Base-by-base conservation (phyloP, 2,797 vertebrate genomes). In the Lagodon rhomboides region DNA sequence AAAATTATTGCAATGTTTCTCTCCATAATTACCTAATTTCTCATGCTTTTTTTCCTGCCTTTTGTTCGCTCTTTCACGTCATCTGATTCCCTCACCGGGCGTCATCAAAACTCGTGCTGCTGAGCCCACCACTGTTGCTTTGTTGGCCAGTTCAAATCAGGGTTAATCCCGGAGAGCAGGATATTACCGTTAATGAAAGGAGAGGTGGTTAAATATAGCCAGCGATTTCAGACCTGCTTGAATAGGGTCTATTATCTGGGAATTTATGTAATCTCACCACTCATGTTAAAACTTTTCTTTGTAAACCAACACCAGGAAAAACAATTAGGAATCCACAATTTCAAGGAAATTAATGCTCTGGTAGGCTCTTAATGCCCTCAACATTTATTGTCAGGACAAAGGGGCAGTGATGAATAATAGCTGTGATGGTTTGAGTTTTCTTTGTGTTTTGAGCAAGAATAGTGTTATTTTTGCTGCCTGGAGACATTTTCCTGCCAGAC, bases 181-280 rank as follows among this genome's bases (percentile, higher is more conserved):
- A 91, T 93, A 86, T 90, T 82, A 61, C 50, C 20, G n/a, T 64
- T 56, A 83, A 84, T 82, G 68, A 87, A 87, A 66, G 64, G 68
- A 73, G 47, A 82, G 50, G 65, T 84, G 81, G 86, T 77, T 94
- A 94, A 94, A 94, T 86, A 93, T 94, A 95, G 90, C 78, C 73
- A 38, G 56, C 0, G 17, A 54, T 75, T 90, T 85, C 56, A 83
- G 64, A 74, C 62, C 46, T 53, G 46, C 47, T 58, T 93, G 86
- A 94, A 93, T 86, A 70, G 84, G 5, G n/a, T 68, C 66, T 75
- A 89, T 94, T 93, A 92, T 94, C 58, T 81, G 9, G 5, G 61
- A 73, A 73, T 74, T 89, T 74, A 85, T 82, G 76, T 85, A 91
- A 93, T 84, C 47, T 0, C n/a, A 50, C 59, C 18, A 12, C 34